A percentile compares a stretch with the other conserved stretches of the same genome.
Conservation (phyloP, 2,113 vertebrate genomes). For the Tychaedon coryphoeus region DNA sequence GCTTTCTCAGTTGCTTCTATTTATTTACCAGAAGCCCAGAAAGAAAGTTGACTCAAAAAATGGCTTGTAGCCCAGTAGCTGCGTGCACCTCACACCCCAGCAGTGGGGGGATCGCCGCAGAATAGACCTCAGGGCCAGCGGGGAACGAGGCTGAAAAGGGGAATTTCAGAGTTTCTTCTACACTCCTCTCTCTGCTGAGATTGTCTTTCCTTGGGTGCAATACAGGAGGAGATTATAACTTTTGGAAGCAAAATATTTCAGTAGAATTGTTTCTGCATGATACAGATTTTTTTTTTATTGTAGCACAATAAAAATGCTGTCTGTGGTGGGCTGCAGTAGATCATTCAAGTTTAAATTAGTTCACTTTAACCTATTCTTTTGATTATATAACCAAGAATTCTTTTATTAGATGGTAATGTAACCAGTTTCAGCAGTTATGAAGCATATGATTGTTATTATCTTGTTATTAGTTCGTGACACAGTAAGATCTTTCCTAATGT, state of each 20-base stretch:
- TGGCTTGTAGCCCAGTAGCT: background rate
- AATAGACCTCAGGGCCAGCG: background rate
- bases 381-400: slow-evolving; percentile 15
- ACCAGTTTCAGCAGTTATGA: slow-evolving; percentile 5
- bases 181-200: background rate
- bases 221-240: background rate
- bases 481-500: background rate
- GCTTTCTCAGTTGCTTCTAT: background rate
- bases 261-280: background rate
- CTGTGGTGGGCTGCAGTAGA: slow-evolving; percentile 11
- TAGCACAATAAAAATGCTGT: background rate
- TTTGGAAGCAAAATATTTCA: background rate
- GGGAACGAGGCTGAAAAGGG: background rate
- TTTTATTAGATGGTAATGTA: slow-evolving; percentile 33
- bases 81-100: rapidly evolving
- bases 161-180: background rate
- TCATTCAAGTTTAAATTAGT: slow-evolving; percentile 29
- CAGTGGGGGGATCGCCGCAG: background rate
- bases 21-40: background rate
- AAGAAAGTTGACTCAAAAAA: background rate
- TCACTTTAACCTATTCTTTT: background rate
- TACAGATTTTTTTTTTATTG: background rate
- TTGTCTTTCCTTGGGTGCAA: background rate
- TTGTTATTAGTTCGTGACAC: slow-evolving; percentile 37
- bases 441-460: slow-evolving; percentile 45